A percentile compares a stretch with the other conserved stretches of the same genome.
These are phyloP conservation scores for Pseudochaenichthys georgianus DNA, from an alignment of 2,797 vertebrate genomes.

Conservation along the genomic window DNA sequence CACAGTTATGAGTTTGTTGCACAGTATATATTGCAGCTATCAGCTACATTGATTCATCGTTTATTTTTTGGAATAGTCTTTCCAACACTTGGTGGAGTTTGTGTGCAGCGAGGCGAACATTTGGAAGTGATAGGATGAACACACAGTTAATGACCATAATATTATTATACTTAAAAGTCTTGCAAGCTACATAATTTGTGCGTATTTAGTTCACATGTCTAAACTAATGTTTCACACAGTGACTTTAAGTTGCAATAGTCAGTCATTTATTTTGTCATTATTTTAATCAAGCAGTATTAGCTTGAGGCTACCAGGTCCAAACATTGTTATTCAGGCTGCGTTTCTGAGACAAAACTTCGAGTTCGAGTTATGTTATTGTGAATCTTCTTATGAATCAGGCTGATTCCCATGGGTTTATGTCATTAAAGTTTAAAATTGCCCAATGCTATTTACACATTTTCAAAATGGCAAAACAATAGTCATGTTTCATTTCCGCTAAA, in stretches of 20 bases:
- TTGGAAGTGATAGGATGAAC: no score
- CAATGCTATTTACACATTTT: slow-evolving; percentile 38
- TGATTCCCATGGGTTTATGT: slow-evolving; percentile 24
- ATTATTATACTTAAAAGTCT: no score
- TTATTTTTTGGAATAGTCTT: no score
- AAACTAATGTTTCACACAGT: no score
- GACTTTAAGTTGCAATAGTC: no score
- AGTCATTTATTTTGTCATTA: slow-evolving; percentile 23
- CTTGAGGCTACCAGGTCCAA: slow-evolving; percentile 44
- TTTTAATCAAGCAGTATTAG: slow-evolving; percentile 15
- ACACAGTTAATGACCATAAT: no score
- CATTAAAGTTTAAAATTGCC: slow-evolving; percentile 50
- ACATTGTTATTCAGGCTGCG: slow-evolving; percentile 42
- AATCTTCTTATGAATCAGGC: slow-evolving; percentile 40
- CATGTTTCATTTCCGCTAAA: slow-evolving; percentile 36
- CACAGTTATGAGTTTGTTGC: slow-evolving; percentile 20
- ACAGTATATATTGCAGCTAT: slow-evolving; percentile 1
- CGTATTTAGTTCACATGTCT: no score
- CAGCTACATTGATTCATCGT: no score
- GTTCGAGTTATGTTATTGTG: slow-evolving; percentile 9
- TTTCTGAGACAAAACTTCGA: slow-evolving; percentile 45
- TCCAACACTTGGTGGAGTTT: no score
- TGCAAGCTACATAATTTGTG: no score
- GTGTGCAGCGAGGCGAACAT: no score
- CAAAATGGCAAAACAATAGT: slow-evolving; percentile 51